Base-by-base conservation (phyloP, 2,888 invertebrate species). In the Helobdella robusta region DNA sequence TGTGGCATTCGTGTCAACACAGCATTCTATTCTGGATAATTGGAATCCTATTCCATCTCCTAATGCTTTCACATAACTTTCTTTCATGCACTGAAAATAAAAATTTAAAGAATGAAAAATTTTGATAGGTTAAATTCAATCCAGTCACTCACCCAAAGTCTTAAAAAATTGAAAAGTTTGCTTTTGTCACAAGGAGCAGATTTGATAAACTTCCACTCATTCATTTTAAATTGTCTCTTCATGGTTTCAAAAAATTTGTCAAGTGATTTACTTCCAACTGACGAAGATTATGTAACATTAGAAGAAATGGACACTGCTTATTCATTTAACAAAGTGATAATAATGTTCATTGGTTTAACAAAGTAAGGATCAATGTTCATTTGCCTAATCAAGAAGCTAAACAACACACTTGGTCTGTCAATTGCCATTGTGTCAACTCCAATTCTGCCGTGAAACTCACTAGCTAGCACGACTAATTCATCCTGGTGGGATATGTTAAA, bases 401-500 rank as follows among this genome's bases (percentile, higher is more conserved):
- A 56, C 25, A 25, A n/a, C 1, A 60, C 8, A 77, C 79, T 73
- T 66, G 76, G 74, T 52, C 74, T 86, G 75, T 89, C 88, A 64
- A 88, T 81, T 81, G 88, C 88, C 92, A 94, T 93, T 0, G 93
- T 84, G 82, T 95, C 94, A 60, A 91, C 84, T 2, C 82, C 82
- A 61, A 81, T 74, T 20, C 71, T 69, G 8, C 63, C 50, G 2
- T 69, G 62, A n/a, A 65, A 54, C 56, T 80, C 77, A 2, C 79
- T 78, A 11, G 79, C 91, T 36, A 94, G 81, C 28, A 94, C 89
- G 4, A 88, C 87, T 78, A 84, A 89, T 70, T 86, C 85, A 2
- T 91, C 93, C 75, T 93, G 91, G 81, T 95, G 95, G 0, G 93
- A 92, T 0, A 94, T 85, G 82, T 94, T 95, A 77, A 94, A 93